Percentiles rank a stretch among this genome's conserved stretches.
Evolutionary conservation across 2,113 vertebrate species (phyloP).

Genomic region (Hippocampus zosterae): DNA sequence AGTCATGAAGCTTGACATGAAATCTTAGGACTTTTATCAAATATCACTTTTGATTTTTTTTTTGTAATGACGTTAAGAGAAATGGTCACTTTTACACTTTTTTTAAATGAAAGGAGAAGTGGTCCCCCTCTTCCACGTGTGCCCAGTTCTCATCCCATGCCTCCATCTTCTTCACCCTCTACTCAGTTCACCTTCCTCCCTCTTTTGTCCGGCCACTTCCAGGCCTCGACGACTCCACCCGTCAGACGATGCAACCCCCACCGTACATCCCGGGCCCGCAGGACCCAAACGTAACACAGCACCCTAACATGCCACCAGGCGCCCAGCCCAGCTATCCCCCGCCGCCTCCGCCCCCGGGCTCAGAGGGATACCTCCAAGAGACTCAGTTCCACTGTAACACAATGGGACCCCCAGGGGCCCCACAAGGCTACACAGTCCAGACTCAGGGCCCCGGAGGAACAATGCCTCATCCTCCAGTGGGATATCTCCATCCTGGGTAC

Average conservation of each 20-base stretch:
- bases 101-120: too few relatives aligned
- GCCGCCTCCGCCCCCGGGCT: conserved; percentile 67
- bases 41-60: too few relatives aligned
- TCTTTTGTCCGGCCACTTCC: conserved; percentile 10
- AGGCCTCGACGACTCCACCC: conserved; percentile 79
- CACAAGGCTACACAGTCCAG: conserved; percentile 83
- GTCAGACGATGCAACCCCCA: conserved; percentile 80
- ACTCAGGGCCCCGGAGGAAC: conserved; percentile 76
- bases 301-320: conserved; percentile 69
- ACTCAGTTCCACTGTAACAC: conserved; percentile 75
- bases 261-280: conserved; percentile 73
- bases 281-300: conserved; percentile 54
- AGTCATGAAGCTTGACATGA: too few relatives aligned
- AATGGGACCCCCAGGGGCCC: conserved; percentile 63
- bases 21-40: too few relatives aligned
- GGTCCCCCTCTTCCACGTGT: too few relatives aligned
- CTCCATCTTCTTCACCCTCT: background rate
- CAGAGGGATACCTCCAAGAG: conserved; percentile 76
- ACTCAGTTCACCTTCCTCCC: background rate
- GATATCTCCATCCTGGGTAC: conserved; percentile 83
- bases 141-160: background rate
- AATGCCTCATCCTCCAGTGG: conserved; percentile 75
- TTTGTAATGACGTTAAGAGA: too few relatives aligned
- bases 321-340: conserved; percentile 72
- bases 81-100: too few relatives aligned